These are phyloP conservation scores for Drosophila nr. perissopoda DNA, from an alignment of 2,888 invertebrate species.

Conservation along the genomic window DNA sequence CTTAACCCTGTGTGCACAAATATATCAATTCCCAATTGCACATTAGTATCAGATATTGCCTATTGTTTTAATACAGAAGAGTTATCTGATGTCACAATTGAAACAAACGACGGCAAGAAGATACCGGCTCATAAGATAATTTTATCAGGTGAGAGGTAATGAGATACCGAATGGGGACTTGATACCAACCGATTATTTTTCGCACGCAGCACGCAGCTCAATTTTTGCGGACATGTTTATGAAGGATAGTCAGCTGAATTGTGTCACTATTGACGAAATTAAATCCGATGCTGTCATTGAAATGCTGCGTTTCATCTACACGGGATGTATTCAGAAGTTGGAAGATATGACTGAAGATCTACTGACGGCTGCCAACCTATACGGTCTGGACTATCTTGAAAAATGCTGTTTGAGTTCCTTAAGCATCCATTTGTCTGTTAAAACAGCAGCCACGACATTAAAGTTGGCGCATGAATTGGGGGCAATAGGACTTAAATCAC, in stretches of 20 bases:
- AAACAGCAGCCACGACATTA: background rate
- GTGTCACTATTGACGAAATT: background rate
- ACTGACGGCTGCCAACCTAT: background rate
- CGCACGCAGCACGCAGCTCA: background rate
- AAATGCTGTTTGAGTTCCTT: background rate
- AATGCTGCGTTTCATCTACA: background rate
- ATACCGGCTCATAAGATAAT: background rate
- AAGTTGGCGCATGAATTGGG: background rate
- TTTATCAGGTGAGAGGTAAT: background rate
- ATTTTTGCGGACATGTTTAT: background rate
- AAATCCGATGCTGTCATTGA: background rate
- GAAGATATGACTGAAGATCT: background rate
- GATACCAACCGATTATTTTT: background rate
- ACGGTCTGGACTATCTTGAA: accelerated
- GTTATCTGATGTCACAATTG: too few relatives aligned
- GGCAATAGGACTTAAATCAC: too few relatives aligned
- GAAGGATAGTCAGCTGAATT: background rate
- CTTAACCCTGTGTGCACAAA: too few relatives aligned
- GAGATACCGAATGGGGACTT: background rate
- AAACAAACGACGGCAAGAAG: too few relatives aligned
- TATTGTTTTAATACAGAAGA: too few relatives aligned
- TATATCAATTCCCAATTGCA: too few relatives aligned
- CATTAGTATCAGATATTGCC: too few relatives aligned
- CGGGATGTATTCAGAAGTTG: background rate
- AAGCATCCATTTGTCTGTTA: background rate